Evolutionary conservation across 2,888 invertebrate species (phyloP).

Genomic region (Stegana nigrithorax): DNA sequence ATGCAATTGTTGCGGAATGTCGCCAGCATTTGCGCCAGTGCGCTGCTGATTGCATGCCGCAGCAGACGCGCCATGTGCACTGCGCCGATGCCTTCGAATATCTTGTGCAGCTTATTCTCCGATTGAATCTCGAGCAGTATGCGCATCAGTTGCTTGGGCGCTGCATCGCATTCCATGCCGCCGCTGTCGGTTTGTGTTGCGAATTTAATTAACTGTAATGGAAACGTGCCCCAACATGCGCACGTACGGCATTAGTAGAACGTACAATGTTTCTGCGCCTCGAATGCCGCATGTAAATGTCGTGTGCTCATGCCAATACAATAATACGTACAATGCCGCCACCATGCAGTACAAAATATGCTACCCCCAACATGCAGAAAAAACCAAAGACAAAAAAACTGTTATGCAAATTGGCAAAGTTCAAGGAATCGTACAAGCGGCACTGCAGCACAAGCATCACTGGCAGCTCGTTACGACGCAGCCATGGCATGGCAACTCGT

Average conservation of each 20-base stretch:
- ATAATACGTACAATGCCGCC: not conserved
- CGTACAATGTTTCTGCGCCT: too few relatives aligned
- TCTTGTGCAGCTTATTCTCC: slow-evolving; percentile 68
- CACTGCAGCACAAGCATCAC: not conserved
- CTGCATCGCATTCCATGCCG: slow-evolving; percentile 38
- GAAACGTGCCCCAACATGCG: slow-evolving; percentile 3
- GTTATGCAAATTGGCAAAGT: slow-evolving; percentile 12
- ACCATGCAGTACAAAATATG: too few relatives aligned
- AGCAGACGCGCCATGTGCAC: slow-evolving; percentile 69
- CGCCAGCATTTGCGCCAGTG: slow-evolving; percentile 70
- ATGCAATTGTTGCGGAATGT: slow-evolving; percentile 67
- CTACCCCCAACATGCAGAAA: too few relatives aligned
- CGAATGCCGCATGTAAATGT: too few relatives aligned
- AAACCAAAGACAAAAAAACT: not conserved
- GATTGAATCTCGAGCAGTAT: slow-evolving; percentile 66
- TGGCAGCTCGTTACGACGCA: too few relatives aligned
- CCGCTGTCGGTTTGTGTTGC: slow-evolving; percentile 49
- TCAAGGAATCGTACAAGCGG: slow-evolving; percentile 11
- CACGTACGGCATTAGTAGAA: slow-evolving; percentile 12
- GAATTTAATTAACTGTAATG: slow-evolving; percentile 64
- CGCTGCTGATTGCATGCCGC: slow-evolving; percentile 70
- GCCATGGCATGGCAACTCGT: not conserved
- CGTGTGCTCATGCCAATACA: not conserved
- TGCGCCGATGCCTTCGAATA: slow-evolving; percentile 64
- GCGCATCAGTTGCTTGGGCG: slow-evolving; percentile 58